Base-by-base conservation (phyloP, 1,140 invertebrate species). In the Fopius arisanus region DNA sequence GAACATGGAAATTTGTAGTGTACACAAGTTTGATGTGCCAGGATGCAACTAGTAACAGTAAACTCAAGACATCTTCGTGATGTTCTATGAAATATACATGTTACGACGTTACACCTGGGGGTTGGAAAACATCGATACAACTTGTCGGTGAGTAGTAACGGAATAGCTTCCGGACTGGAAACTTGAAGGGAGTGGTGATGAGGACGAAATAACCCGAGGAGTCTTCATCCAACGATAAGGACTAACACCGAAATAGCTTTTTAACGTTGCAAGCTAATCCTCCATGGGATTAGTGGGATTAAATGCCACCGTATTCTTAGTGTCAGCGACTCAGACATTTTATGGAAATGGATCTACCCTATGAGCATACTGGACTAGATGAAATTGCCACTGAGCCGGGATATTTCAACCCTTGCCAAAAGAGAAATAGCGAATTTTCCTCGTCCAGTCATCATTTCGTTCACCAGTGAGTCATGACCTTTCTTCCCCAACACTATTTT, bases 261-360 rank as follows among this genome's bases (percentile, higher is more conserved):
- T 65, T 63, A 63, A 71, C 33, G 31, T 19, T 59, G 14, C 5
- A 33, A 63, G 23, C 31, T 41, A 71, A 63, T 63, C 69, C 31
- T 21, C 14, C 10, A 6, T 28, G 54, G 19, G 37, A 63, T 71
- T 71, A 71, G 14, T 37, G 67, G 69, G 59, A 63, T 71, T 28
- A 71, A 65, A 63, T 37, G 23, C 19, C 21, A 26, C 29, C 59
- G 54, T 28, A 71, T 43, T 63, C 33, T 71, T 65, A 63, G 33
- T 65, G 69, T 71, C 69, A 71, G 31, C 16, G 54, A 59, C 33
- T 68, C 40, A 68, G 67, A 68, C 28, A 26, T 19, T 63, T 63
- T 63, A 63, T 63, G 54, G 65, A 71, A 71, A 71, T 71, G 21
- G 54, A 63, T 65, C 23, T 2, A 19, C 26, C n/a, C 54, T 4